Base-by-base conservation (phyloP, 2,113 vertebrate genomes). In the Xyrauchen texanus region DNA sequence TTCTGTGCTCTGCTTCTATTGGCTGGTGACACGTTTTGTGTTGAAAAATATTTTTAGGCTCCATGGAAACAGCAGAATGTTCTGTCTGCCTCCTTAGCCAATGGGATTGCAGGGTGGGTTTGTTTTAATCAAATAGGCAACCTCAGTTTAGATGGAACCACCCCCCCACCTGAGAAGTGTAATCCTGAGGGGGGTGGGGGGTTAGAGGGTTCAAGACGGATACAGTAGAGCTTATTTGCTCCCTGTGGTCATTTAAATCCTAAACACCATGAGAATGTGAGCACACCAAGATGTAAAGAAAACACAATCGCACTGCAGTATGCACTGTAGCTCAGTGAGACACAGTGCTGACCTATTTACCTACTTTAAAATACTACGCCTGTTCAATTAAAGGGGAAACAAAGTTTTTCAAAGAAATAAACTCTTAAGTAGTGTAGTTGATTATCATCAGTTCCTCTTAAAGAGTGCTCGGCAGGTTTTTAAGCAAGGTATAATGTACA, bases 51-150 rank as follows among this genome's bases (percentile, higher is more conserved):
- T 68, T 76, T 83, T 86, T 81, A 68, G 85, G 76, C 86, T 88
- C 85, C 86, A 86, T 88, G 85, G 86, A 85, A 85, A 87, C 86
- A 87, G 86, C 75, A 73, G 81, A 85, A 82, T 82, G 69, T 70
- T 70, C 10, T 3, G 55, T n/a, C 65, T 47, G 15, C 8, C 15
- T 13, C 63, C 7, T 47, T n/a, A 67, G 75, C 86, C 86, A 87
- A 87, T 87, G 46, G 65, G 77, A 86, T 34, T 6, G 53, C 65
- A 71, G 83, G 74, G 57, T 55, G 61, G 72, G 57, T 21, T 46
- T 69, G 76, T 64, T 81, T 69, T 78, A 80, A 82, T 83, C 81
- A 79, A 84, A 85, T 86, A 76, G 83, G 75, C 58, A 63, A 8
- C 64, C 75, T 66, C 47, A 52, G 61, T 82, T 61, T 64, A 21